Base-by-base conservation (phyloP, 2,113 vertebrate species). In the Elephantulus edwardii region DNA sequence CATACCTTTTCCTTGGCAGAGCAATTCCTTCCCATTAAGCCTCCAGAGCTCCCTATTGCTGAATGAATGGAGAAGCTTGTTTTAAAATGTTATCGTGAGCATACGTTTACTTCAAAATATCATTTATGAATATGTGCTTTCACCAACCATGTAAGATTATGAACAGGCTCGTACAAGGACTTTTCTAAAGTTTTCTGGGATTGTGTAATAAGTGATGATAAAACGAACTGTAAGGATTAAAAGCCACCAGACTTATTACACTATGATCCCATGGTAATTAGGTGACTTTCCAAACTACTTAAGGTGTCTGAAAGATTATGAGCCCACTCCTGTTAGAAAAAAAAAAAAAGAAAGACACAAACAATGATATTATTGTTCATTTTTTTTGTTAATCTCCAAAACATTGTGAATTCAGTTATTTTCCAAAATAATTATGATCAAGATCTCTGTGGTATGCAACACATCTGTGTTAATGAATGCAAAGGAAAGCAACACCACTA, bases 401-500 rank as follows among this genome's bases (percentile, higher is more conserved):
- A 30, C 30, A 50, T 85, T 90, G 17, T 94, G 95, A 94, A 93
- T 95, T 94, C 77, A 72, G 11, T 17, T 95, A 92, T 79, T 97
- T 97, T 96, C 91, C 91, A 93, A 96, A 95, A 94, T 94, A 97
- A 97, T 97, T 95, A 97, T 90, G 83, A 92, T 91, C 90, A 94
- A 85, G 44, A 89, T 97, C 94, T 89, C 95, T 91, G 88, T 90
- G 88, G 95, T 94, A 97, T 91, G 90, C 91, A 95, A 77, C 96
- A 96, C 93, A 96, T 96, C 97, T 95, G 96, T 94, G 97, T 96
- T 97, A 98, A 98, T 96, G 97, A 98, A 98, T 94, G 97, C 94
- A 97, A 98, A 95, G 96, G 97, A 97, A 97, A 96, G 97, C 97
- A 97, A 97, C 96, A 92, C 95, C 94, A 95, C 96, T 98, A 98